These are phyloP conservation scores for Gymnodraco acuticeps DNA, from an alignment of 2,797 vertebrate genomes.

Conservation along the genomic window DNA sequence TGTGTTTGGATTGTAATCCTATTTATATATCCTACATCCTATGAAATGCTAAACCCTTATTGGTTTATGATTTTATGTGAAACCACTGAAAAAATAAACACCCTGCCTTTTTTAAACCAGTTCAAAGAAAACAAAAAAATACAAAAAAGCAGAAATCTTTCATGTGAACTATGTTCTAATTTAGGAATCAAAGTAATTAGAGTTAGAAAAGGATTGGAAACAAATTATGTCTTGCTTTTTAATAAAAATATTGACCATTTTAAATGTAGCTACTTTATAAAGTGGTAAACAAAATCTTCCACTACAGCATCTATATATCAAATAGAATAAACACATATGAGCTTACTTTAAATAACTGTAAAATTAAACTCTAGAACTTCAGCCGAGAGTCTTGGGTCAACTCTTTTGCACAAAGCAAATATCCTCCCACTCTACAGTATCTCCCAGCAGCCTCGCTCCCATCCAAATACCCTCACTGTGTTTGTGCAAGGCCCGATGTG, in stretches of 20 bases:
- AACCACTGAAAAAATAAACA: too few relatives aligned
- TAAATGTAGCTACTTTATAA: neutral
- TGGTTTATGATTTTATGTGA: too few relatives aligned
- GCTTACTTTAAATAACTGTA: neutral
- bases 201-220: neutral
- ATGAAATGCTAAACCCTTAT: too few relatives aligned
- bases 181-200: neutral
- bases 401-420: constrained; percentile 31
- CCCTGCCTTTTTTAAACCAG: neutral
- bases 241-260: neutral
- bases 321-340: neutral
- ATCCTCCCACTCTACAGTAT: constrained; percentile 18
- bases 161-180: neutral
- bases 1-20: neutral
- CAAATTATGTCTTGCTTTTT: neutral
- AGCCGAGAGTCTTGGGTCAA: constrained; percentile 8
- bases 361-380: neutral
- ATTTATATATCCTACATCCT: too few relatives aligned
- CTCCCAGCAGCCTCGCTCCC: constrained; percentile 33
- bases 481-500: constrained; percentile 56
- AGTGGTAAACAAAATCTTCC: neutral
- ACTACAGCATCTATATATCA: neutral
- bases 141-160: neutral
- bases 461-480: constrained; percentile 61
- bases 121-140: neutral